A percentile compares a stretch with the other conserved stretches of the same genome.
Conservation (phyloP, 1,140 invertebrate genomes). For the Atopsyche davidsoni region DNA sequence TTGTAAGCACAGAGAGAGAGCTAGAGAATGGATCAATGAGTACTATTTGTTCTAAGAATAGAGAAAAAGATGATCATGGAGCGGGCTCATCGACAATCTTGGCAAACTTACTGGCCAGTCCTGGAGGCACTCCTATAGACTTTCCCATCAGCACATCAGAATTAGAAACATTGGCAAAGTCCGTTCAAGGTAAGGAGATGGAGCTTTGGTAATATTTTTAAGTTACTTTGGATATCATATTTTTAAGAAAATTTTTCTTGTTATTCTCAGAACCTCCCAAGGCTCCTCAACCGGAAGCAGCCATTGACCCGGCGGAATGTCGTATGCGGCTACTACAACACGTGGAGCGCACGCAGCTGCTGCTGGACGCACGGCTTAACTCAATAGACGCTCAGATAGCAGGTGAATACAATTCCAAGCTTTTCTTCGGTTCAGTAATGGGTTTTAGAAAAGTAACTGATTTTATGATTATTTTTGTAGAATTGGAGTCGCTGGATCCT, state of each 20-base stretch:
- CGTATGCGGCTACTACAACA: conserved; percentile 70
- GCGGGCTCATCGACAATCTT: conserved; percentile 20
- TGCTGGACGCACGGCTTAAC: conserved; percentile 64
- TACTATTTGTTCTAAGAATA: conserved; percentile 32
- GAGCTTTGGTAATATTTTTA: conserved; percentile 1
- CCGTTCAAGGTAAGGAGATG: conserved; percentile 37
- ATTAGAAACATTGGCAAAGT: conserved; percentile 38
- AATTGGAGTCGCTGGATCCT: conserved; percentile 49
- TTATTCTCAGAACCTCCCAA: too few species aligned
- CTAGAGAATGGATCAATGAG: conserved; percentile 22
- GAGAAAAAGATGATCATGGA: conserved; percentile 24
- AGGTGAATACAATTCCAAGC: conserved; percentile 46
- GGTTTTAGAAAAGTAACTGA: background rate
- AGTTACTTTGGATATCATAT: background rate
- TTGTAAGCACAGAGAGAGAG: conserved; percentile 24
- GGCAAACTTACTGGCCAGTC: conserved; percentile 34
- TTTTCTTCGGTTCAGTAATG: background rate
- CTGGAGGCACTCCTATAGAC: conserved; percentile 36
- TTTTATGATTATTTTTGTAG: conserved; percentile 34
- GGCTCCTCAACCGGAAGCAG: conserved; percentile 70
- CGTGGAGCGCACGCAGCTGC: conserved; percentile 65
- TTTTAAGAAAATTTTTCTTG: background rate
- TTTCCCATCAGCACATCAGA: conserved; percentile 40
- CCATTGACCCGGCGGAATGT: conserved; percentile 73
- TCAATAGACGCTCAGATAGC: conserved; percentile 72